phyloP scores from a whole-genome alignment of 1,140 invertebrate species.

The Drosophila orosa region DNA sequence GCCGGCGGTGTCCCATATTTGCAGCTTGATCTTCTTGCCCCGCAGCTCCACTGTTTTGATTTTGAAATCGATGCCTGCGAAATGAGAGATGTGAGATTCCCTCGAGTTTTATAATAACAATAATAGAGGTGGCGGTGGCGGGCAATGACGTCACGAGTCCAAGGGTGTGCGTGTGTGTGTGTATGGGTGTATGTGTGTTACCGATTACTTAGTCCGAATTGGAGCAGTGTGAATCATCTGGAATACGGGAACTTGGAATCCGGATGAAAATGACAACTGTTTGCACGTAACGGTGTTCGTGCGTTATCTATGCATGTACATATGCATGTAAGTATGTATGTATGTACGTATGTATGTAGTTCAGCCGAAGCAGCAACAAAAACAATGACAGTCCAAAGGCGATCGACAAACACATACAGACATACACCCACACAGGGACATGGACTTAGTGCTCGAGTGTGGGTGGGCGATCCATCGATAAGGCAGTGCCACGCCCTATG shows the following conservation, averaged over 20 bases:
- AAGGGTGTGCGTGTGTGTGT: background rate
- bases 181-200: background rate
- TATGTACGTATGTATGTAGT: background rate
- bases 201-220: constrained; percentile 12
- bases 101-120: constrained; percentile 7
- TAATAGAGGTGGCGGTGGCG: background rate
- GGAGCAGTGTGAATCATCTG: constrained; percentile 9
- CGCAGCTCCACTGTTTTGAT: constrained; percentile 98
- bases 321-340: background rate
- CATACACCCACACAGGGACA: constrained; percentile 8
- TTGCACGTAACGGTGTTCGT: constrained; percentile 46
- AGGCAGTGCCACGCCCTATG: constrained; percentile 64
- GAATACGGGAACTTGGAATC: constrained; percentile 11
- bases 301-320: constrained; percentile 41
- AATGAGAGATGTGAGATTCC: constrained; percentile 3
- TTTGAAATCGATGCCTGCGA: constrained; percentile 98
- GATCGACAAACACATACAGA: constrained; percentile 12
- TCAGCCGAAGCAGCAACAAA: constrained; percentile 2
- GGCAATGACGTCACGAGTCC: constrained; percentile 53
- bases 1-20: constrained; percentile 96
- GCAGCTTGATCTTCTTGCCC: constrained; percentile 99
- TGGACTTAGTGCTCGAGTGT: constrained; percentile 1
- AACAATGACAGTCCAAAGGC: constrained; percentile 51
- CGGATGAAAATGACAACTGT: constrained; percentile 18
- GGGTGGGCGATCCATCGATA: constrained; percentile 17